phyloP scores from a whole-genome alignment of 1,140 invertebrate species.

The Drosophila gunungcola region DNA sequence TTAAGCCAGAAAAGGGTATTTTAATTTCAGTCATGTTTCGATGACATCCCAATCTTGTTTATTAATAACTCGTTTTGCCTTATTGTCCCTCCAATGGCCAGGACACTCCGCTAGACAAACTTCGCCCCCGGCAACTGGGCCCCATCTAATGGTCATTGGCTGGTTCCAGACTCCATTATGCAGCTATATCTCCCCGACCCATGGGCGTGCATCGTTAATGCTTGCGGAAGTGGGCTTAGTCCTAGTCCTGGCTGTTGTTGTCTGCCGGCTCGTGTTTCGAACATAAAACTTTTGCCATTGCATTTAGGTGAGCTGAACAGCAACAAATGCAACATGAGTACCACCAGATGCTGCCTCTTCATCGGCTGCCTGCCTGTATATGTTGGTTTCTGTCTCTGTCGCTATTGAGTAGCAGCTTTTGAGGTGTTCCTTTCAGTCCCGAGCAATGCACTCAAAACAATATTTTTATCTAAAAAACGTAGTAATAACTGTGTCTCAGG shows the following conservation, averaged over 20 bases:
- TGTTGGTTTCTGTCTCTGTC: conserved; percentile 4
- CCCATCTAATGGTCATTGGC: conserved; percentile 74
- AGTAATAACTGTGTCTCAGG: too few species aligned
- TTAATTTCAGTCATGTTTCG: background rate
- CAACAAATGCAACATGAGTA: conserved; percentile 37
- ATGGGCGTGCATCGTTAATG: conserved; percentile 54
- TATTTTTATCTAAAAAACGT: too few species aligned
- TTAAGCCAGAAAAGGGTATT: conserved; percentile 26
- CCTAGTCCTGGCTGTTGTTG: conserved; percentile 25
- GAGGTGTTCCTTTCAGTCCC: conserved; percentile 57
- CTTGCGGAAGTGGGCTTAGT: conserved; percentile 61
- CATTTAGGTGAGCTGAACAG: conserved; percentile 54
- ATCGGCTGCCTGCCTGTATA: conserved; percentile 8
- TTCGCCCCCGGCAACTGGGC: conserved; percentile 63
- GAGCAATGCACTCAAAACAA: background rate
- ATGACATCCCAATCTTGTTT: conserved; percentile 54
- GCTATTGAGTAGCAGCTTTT: conserved; percentile 59
- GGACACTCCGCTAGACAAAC: conserved; percentile 29
- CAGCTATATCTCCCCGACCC: conserved; percentile 31
- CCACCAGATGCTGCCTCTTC: conserved; percentile 21
- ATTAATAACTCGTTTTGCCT: conserved; percentile 75
- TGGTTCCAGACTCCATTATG: conserved; percentile 74
- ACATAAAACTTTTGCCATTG: conserved; percentile 72
- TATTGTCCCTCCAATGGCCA: conserved; percentile 58
- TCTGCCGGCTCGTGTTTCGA: conserved; percentile 41